Conservation (phyloP, 2,888 invertebrate species). For the Trachelus troglodyta region DNA sequence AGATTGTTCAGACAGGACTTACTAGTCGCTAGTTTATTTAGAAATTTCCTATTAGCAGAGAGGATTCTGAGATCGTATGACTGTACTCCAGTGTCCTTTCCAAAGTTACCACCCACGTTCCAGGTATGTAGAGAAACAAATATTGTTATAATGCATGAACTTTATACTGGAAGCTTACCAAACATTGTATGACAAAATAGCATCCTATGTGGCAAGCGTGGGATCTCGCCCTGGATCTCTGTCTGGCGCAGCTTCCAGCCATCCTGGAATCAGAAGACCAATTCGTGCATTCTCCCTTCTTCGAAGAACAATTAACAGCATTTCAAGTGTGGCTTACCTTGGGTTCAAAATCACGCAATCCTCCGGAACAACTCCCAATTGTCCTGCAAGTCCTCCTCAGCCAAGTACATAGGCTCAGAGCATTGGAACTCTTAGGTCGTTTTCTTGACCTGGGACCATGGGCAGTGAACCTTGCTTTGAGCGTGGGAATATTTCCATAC, state of each 20-base stretch:
- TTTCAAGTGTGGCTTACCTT: slow-evolving; percentile 95
- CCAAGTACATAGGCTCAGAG: slow-evolving; percentile 90
- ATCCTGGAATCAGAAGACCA: slow-evolving; percentile 74
- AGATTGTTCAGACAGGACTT: slow-evolving; percentile 97
- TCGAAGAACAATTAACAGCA: slow-evolving; percentile 97
- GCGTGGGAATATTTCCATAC: slow-evolving; percentile 99
- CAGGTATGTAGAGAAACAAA: slow-evolving; percentile 66
- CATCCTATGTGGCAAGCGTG: slow-evolving; percentile 97
- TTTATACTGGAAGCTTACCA: background rate
- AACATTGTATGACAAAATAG: slow-evolving; percentile 47
- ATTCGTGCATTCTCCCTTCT: slow-evolving; percentile 88
- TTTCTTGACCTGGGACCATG: slow-evolving; percentile 96
- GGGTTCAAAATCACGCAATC: slow-evolving; percentile 80
- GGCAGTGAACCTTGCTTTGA: slow-evolving; percentile 95
- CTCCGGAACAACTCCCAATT: slow-evolving; percentile 97
- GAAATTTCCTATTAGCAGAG: slow-evolving; percentile 97
- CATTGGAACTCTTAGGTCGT: slow-evolving; percentile 91
- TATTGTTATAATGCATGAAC: background rate
- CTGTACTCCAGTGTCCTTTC: slow-evolving; percentile 95
- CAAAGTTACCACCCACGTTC: slow-evolving; percentile 90
- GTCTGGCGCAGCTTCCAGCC: slow-evolving; percentile 88
- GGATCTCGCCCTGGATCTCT: slow-evolving; percentile 96
- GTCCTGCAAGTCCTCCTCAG: slow-evolving; percentile 89
- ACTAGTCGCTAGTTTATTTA: slow-evolving; percentile 96
- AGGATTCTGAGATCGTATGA: slow-evolving; percentile 96